phyloP scores from a whole-genome alignment of 2,888 invertebrate genomes.

The Plebejus melissa region DNA sequence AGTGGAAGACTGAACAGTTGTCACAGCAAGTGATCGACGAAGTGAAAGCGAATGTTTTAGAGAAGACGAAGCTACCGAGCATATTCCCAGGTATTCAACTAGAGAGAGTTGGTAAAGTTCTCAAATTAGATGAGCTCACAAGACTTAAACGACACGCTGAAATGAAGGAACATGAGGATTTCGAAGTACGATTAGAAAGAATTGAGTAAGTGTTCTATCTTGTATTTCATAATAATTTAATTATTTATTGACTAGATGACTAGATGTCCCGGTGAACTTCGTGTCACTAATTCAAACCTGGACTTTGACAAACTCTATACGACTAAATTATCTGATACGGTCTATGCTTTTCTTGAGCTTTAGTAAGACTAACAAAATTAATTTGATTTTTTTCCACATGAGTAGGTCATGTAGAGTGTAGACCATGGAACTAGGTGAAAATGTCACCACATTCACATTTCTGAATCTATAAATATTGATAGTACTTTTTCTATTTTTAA shows the following conservation, averaged over 20 bases:
- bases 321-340: no score
- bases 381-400: no score
- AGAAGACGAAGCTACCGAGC: conserved; percentile 48
- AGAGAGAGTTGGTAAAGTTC: conserved; percentile 57
- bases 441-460: not conserved
- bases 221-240: not conserved
- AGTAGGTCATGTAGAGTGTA: no score
- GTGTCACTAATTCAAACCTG: no score
- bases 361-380: no score
- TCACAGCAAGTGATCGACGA: conserved; percentile 53
- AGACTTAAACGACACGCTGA: conserved; percentile 47
- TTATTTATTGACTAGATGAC: no score
- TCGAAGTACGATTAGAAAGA: conserved; percentile 54
- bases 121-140: conserved; percentile 50
- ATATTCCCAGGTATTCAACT: conserved; percentile 54
- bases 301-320: no score
- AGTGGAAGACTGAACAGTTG: conserved; percentile 60
- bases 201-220: conserved; percentile 53
- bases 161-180: conserved; percentile 36
- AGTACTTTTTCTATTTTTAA: not conserved
- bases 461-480: not conserved
- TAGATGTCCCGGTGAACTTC: no score
- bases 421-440: no score
- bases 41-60: conserved; percentile 53
- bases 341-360: no score